These are phyloP conservation scores for Prosopocoilus inquinatus DNA, from an alignment of 2,888 invertebrate genomes.

Conservation along the genomic window DNA sequence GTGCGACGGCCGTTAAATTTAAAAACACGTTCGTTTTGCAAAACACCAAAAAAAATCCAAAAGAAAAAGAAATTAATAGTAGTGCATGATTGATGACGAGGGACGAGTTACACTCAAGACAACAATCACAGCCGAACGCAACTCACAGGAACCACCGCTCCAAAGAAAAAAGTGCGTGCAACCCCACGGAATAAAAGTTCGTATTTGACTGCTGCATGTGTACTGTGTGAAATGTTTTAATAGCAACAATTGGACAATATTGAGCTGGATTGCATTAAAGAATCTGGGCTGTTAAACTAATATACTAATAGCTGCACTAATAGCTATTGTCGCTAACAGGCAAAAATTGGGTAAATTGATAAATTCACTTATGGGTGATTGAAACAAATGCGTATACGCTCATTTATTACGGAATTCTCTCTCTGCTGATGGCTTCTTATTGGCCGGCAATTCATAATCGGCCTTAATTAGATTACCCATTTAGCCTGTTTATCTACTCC, in stretches of 20 bases:
- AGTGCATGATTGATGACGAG: too few species aligned
- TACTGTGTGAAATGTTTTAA: conserved; percentile 50
- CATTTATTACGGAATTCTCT: not conserved
- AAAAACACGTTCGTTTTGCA: too few species aligned
- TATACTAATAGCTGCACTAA: conserved; percentile 53
- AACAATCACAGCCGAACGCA: too few species aligned
- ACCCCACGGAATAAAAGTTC: conserved; percentile 45
- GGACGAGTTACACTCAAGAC: too few species aligned
- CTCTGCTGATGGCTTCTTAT: not conserved
- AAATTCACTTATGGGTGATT: conserved; percentile 49
- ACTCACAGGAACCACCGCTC: too few species aligned
- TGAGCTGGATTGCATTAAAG: conserved; percentile 54
- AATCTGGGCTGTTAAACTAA: conserved; percentile 53
- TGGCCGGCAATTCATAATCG: not conserved
- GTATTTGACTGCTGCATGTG: conserved; percentile 48
- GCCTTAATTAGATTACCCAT: not conserved
- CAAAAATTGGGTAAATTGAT: conserved; percentile 56
- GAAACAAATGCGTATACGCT: conserved; percentile 21
- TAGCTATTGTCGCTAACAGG: conserved; percentile 54
- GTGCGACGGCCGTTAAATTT: too few species aligned
- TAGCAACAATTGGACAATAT: conserved; percentile 54
- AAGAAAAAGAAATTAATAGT: too few species aligned
- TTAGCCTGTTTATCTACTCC: not conserved
- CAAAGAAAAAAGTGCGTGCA: conserved; percentile 26
- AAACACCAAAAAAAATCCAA: too few species aligned